phyloP scores from a whole-genome alignment of 1,140 invertebrate genomes.

The Lanistes nyassanus region DNA sequence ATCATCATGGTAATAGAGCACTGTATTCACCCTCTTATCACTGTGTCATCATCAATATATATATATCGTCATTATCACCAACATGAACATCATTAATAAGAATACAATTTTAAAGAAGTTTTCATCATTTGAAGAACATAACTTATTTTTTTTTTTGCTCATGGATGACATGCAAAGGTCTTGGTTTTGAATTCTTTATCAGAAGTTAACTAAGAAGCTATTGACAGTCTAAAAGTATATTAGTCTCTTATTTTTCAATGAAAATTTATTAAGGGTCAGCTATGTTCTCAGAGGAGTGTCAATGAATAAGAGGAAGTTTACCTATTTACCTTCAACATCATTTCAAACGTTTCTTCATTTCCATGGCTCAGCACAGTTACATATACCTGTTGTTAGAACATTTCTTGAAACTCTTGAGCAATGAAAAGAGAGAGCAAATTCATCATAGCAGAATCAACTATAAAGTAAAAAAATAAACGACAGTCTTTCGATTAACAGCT shows the following conservation, averaged over 20 bases:
- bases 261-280: background rate
- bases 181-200: background rate
- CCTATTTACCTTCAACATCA: constrained; percentile 72
- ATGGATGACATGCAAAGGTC: too few species aligned
- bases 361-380: constrained; percentile 80
- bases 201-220: background rate
- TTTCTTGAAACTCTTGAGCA: constrained; percentile 22
- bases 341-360: constrained; percentile 78
- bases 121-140: background rate
- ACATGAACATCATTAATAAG: background rate
- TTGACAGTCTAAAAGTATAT: background rate
- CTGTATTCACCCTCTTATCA: too few species aligned
- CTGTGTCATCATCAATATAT: background rate
- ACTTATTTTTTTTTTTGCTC: background rate
- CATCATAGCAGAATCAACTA: background rate
- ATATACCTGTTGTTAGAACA: constrained; percentile 73
- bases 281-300: too few species aligned
- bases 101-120: too few species aligned
- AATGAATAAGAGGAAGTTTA: too few species aligned
- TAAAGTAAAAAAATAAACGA: background rate
- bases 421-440: constrained; percentile 9
- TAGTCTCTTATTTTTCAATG: background rate
- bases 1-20: too few species aligned
- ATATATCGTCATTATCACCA: background rate
- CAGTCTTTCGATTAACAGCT: background rate